Conservation (phyloP, 2,113 vertebrate genomes). For the Microcebus lehilahytsara region DNA sequence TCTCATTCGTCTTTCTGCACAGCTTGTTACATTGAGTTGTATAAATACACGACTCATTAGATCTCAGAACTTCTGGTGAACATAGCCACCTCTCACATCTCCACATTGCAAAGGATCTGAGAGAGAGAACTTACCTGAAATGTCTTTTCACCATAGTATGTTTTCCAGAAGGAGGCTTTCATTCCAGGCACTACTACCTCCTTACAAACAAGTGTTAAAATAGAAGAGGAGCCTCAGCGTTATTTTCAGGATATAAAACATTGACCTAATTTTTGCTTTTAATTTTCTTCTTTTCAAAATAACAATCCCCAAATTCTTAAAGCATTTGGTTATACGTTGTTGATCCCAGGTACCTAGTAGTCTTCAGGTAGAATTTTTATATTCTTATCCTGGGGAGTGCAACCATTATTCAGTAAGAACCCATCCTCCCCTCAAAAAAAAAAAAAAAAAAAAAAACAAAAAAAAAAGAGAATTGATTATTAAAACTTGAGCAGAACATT, state of each 20-base stretch:
- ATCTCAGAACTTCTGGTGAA: not conserved
- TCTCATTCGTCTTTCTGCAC: not conserved
- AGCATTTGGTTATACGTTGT: not conserved
- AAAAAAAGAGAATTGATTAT: slow-evolving; percentile 22
- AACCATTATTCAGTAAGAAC: not conserved
- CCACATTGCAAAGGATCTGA: not conserved
- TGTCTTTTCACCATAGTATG: not conserved
- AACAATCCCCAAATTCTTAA: slow-evolving; percentile 40
- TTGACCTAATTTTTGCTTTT: not conserved
- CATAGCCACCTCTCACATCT: not conserved
- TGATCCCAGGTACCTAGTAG: slow-evolving; percentile 11
- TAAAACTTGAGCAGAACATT: slow-evolving; percentile 55
- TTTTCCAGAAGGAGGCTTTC: not conserved
- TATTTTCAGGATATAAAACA: not conserved
- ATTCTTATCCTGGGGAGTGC: not conserved
- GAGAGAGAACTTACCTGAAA: not conserved
- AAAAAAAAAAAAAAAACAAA: not conserved
- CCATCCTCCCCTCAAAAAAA: too few species aligned
- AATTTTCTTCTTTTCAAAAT: not conserved
- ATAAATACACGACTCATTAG: not conserved
- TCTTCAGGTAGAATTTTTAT: slow-evolving; percentile 47
- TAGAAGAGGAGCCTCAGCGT: not conserved
- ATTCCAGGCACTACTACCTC: not conserved
- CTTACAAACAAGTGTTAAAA: not conserved
- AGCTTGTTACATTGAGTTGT: not conserved